These are phyloP conservation scores for Stramonita haemastoma DNA, from an alignment of 2,888 invertebrate genomes.

Conservation along the genomic window DNA sequence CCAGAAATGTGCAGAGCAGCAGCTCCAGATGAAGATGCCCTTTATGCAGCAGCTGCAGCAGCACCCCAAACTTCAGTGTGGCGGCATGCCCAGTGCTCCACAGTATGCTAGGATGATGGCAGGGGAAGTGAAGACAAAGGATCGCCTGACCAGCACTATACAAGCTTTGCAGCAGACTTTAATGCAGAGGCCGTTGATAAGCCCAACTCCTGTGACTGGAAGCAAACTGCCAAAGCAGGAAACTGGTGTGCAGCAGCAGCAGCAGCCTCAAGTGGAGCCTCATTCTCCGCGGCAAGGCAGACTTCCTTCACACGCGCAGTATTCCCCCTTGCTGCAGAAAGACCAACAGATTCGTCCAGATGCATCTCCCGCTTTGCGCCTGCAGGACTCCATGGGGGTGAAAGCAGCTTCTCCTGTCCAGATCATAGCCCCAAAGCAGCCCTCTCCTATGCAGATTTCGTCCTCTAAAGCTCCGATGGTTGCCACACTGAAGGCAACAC, in stretches of 20 bases:
- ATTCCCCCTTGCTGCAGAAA: not conserved
- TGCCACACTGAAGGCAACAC: not conserved
- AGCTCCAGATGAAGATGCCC: not conserved
- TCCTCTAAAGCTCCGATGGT: not conserved
- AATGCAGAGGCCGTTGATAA: not conserved
- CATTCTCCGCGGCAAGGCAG: not conserved
- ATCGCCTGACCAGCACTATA: not conserved
- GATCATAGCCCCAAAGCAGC: not conserved
- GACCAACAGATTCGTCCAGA: slow-evolving; percentile 11
- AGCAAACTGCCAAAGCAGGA: not conserved
- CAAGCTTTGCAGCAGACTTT: not conserved
- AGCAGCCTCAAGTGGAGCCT: not conserved
- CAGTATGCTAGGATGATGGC: not conserved
- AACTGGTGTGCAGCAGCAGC: not conserved
- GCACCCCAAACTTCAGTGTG: not conserved
- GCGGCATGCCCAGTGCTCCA: slow-evolving; percentile 14
- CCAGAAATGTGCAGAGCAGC: not conserved
- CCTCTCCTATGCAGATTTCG: not conserved
- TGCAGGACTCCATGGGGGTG: not conserved
- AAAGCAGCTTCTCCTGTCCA: not conserved
- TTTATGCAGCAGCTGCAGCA: not conserved
- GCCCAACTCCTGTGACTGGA: not conserved
- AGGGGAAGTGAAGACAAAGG: not conserved
- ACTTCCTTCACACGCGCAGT: not conserved
- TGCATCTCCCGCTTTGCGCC: not conserved